Base-by-base conservation (phyloP, 2,113 vertebrate species). In the Leptodactylus fuscus region DNA sequence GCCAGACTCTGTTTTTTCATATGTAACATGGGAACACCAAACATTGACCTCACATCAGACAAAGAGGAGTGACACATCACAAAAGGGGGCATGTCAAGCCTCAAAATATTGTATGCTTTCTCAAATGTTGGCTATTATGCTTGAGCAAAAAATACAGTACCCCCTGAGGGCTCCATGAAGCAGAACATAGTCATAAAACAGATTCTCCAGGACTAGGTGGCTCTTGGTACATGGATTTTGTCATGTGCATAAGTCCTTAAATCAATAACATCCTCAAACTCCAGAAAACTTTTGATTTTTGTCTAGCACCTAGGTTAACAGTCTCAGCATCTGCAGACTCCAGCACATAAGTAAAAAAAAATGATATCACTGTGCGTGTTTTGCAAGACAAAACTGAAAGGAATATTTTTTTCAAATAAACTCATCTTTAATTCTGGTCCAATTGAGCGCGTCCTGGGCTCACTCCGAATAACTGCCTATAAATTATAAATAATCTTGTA, bases 341-440 rank as follows among this genome's bases (percentile, higher is more conserved):
- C 9, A 34, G 24, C 60, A 32, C 5, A 16, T 32, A 24, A 8
- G 22, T 58, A 48, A 48, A 48, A 12, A 48, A 13, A 48, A 13
- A 41, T 16, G 32, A 73, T n/a, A 73, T 44, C 5, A 10, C 36
- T 73, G 22, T 44, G 38, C 70, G 0, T 44, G 70, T 73, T 73
- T 46, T 44, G 34, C 36, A 41, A 41, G 22, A 73, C 70, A 73
- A 73, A 69, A 73, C 70, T 46, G 11, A 73, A 73, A 73, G 22
- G 7, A 13, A 5, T 73, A n/a, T n/a, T n/a, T 73, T 24, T n/a
- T 32, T n/a, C 46, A 10, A 70, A 70, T 38, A 22, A 73, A 13
- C 70, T 73, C 70, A 73, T 73, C 70, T 73, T 73, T 73, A 73
- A 73, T 73, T 73, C 70, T 73, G 10, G n/a, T 73, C 38, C 38